Evolutionary conservation across 1,140 invertebrate species (phyloP).

Genomic region (Platyscapa corneri): DNA sequence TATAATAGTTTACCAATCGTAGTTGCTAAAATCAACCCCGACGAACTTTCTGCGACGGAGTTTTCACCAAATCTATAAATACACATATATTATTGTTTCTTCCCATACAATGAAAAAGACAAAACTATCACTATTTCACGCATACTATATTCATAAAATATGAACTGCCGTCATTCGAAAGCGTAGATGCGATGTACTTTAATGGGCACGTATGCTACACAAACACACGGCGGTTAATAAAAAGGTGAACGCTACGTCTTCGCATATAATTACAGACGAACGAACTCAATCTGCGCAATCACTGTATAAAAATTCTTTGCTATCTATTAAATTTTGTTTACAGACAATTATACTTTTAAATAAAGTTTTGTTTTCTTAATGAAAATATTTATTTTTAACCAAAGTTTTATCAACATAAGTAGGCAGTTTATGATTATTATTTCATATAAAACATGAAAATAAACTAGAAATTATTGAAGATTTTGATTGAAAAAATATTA

Average conservation of each 20-base stretch:
- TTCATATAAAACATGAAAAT: too few relatives aligned
- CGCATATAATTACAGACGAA: neutral
- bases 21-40: too few relatives aligned
- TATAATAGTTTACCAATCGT: constrained; percentile 38
- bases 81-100: neutral
- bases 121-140: neutral
- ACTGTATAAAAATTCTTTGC: neutral
- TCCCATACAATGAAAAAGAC: neutral
- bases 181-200: neutral
- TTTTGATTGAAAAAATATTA: too few relatives aligned
- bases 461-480: too few relatives aligned
- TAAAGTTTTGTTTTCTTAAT: too few relatives aligned
- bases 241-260: neutral
- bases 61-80: neutral
- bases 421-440: too few relatives aligned
- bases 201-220: neutral
- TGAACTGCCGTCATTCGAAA: neutral
- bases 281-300: neutral
- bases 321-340: too few relatives aligned
- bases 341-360: too few relatives aligned
- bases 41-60: constrained; percentile 28
- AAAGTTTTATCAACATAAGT: too few relatives aligned
- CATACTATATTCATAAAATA: neutral
- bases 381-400: too few relatives aligned
- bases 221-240: neutral